Evolutionary conservation across 2,888 invertebrate genomes (phyloP), one percentile per base, ranked within the genome.

Genomic region (Dorcus hopei): DNA sequence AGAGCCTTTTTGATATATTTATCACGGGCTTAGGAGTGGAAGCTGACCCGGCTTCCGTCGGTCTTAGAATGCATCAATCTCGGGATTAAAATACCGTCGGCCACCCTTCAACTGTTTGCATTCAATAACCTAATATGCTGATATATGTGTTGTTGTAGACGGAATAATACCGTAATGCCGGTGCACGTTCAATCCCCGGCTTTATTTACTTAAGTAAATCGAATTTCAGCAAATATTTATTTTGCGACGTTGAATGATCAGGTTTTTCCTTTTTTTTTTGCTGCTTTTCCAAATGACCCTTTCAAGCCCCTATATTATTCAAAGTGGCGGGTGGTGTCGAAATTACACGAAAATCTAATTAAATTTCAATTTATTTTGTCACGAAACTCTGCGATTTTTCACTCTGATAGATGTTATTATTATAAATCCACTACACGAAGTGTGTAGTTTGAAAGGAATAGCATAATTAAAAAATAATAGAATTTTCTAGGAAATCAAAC

Each of bases 81-180:
- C 45, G 39, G 57, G 57, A 57, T 57, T 57, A 57, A 57, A 50
- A 50, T 51, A 42, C 26, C 45, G n/a, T 47, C 14, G 43, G 45
- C 40, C 51, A 45, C 51, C 51, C 40, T 23, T 45, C 45, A 14
- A 14, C 39, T 51, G 57, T 52, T 52, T 52, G 45, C 39, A 57
- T 57, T 51, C 57, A 51, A 57, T 57, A 57, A 50, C 52, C 51
- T 57, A 57, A 57, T 52, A 52, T 52, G 51, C 39, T 57, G 57
- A 57, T 57, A 57, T 57, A 57, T 52, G 57, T 47, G 47, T 57
- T 57, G 57, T 57, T 52, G 57, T 47, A 57, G 52, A 52, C 50
- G 52, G 57, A 57, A 57, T 57, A 57, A 57, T 57, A 50, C 51
- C 51, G 51, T 50, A 51, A 57, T 50, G 52, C 23, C 57, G 52